phyloP scores from a whole-genome alignment of 1,140 invertebrate species.

The Hetaerina americana region DNA sequence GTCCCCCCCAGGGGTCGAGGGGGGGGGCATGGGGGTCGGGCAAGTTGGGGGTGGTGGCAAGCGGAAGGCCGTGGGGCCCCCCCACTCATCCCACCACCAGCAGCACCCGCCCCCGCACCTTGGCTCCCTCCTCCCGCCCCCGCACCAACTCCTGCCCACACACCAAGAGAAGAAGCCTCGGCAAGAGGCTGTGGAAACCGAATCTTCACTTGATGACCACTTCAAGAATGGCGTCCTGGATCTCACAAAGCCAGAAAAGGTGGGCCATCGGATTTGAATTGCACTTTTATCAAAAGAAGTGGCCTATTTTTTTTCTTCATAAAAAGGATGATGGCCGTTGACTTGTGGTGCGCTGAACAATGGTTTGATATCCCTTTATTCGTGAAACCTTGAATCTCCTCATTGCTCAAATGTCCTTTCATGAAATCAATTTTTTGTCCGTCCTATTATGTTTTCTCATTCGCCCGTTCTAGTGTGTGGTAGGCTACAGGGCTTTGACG shows the following conservation, averaged over 20 bases:
- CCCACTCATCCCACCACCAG: background rate
- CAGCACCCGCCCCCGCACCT: background rate
- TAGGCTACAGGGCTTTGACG: background rate
- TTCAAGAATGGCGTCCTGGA: constrained; percentile 16
- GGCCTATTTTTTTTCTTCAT: background rate
- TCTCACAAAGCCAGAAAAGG: constrained; percentile 28
- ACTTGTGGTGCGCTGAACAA: background rate
- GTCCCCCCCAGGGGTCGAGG: background rate
- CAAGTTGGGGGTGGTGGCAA: background rate
- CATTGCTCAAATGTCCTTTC: background rate
- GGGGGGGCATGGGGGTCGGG: background rate
- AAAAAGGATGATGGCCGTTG: background rate
- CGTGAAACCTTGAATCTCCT: background rate
- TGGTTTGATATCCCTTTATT: background rate
- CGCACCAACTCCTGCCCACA: background rate
- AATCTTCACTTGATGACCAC: background rate
- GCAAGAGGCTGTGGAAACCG: background rate
- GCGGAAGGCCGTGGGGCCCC: background rate
- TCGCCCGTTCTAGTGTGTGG: background rate
- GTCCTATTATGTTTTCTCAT: background rate
- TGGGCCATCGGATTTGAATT: constrained; percentile 12
- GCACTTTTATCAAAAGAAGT: background rate
- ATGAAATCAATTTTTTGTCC: background rate
- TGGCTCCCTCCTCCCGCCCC: background rate
- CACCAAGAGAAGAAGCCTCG: constrained; percentile 1